Base-by-base conservation (phyloP, 2,797 vertebrate genomes). In the Holocentrus rufus region DNA sequence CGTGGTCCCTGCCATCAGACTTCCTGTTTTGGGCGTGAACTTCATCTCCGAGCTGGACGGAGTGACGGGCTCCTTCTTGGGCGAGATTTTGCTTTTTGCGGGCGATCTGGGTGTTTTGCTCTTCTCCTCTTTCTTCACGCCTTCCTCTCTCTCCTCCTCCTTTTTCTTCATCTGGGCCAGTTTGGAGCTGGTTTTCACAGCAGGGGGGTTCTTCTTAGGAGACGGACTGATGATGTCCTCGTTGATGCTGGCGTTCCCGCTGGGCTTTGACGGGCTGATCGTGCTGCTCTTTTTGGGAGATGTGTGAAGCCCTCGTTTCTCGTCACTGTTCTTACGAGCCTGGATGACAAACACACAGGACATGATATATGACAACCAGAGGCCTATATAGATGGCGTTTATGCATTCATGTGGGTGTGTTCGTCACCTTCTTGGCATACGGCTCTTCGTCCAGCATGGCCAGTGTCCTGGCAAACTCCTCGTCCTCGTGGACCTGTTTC, bases 401-500 rank as follows among this genome's bases (percentile, higher is more conserved):
- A 2, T 34, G 31, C 31, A 9, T 61, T 65, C 9, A n/a, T 54
- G 25, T 27, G 47, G 4, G 36, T 20, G 2, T 46, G 3, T 13
- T 5, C 30, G 8, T 81, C 36, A 97, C 98, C 94, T 98, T 98
- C 88, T 96, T 98, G 15, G 92, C 86, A 76, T 86, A 92, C 0
- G 97, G 96, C 3, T 94, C 92, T 23, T 96, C 92, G 65, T 99
- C 97, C 87, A 97, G 69, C 95, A 98, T 94, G 34, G 96, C 95
- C 88, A 99, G 88, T 0, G 98, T 99, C 85, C 86, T 94, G 52
- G 97, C 97, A 93, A 99, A 99, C 77, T 95, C 96, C 73, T 97
- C 96, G 83, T 99, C 98, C 64, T 97, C 96, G 18, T 99, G 98
- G 52, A 99, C 81, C 62, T 97, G 97, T 79, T 94, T 96, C 83